phyloP scores from a whole-genome alignment of 2,113 vertebrate genomes.

The Nycticorax nycticorax region DNA sequence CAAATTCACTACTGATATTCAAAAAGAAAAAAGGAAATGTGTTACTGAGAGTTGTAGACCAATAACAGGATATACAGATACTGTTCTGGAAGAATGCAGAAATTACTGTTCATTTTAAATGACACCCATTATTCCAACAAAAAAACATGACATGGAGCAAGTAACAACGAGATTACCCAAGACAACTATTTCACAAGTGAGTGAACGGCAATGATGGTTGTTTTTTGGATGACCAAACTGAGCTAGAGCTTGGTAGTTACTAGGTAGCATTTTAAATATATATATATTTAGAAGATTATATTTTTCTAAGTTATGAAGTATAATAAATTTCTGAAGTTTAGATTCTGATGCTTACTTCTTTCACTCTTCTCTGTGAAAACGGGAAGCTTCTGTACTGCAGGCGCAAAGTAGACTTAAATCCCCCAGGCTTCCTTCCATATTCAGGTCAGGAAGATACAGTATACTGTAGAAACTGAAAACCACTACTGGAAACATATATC shows the following conservation, averaged over 20 bases:
- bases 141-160: not conserved
- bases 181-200: not conserved
- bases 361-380: not conserved
- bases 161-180: not conserved
- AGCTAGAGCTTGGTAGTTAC: not conserved
- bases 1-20: not conserved
- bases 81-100: not conserved
- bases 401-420: not conserved
- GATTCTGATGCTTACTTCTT: not conserved
- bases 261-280: not conserved
- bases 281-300: not conserved
- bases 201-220: not conserved
- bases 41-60: not conserved
- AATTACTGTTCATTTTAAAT: not conserved
- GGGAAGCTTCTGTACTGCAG: not conserved
- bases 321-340: not conserved
- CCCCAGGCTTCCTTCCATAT: not conserved
- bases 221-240: not conserved
- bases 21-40: not conserved
- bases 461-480: slow-evolving; percentile 22
- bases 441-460: slow-evolving; percentile 17
- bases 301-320: not conserved
- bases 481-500: not conserved
- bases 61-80: not conserved
- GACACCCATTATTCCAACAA: not conserved